Evolutionary conservation across 2,888 invertebrate species (phyloP).

Genomic region (Synergus laeviventris): DNA sequence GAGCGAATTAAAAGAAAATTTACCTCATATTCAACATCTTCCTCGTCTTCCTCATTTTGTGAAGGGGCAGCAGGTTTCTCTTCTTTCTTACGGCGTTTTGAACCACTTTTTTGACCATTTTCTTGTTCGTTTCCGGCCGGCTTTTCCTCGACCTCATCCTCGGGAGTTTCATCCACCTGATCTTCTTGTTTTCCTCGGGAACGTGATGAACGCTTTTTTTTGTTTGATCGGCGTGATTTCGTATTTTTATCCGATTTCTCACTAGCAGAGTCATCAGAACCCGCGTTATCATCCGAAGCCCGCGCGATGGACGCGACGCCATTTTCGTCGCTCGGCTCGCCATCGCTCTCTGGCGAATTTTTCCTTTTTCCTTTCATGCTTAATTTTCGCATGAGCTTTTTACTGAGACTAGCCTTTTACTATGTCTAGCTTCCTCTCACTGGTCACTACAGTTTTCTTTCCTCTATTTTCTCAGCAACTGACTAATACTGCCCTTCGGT

Average conservation of each 20-base stretch:
- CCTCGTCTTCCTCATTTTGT: conserved; percentile 58
- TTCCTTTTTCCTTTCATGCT: conserved; percentile 71
- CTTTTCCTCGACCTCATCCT: conserved; percentile 50
- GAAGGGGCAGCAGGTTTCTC: conserved; percentile 59
- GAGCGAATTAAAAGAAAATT: background rate
- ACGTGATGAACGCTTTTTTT: conserved; percentile 59
- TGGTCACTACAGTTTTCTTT: background rate
- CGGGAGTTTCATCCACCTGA: conserved; percentile 53
- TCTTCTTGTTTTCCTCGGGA: conserved; percentile 60
- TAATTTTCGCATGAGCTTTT: conserved; percentile 69
- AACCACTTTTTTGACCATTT: conserved; percentile 57
- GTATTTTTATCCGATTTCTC: conserved; percentile 43
- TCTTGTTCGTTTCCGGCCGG: conserved; percentile 58
- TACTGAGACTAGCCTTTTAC: background rate
- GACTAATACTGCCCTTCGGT: background rate
- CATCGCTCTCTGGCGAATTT: conserved; percentile 67
- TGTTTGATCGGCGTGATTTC: conserved; percentile 45
- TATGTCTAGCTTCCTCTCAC: background rate
- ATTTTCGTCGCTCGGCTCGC: conserved; percentile 70
- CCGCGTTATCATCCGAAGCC: conserved; percentile 51
- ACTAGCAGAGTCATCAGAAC: conserved; percentile 44
- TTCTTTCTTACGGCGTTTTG: conserved; percentile 65
- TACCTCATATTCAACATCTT: conserved; percentile 52
- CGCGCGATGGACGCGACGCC: conserved; percentile 62
- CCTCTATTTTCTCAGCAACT: background rate